Percentiles rank a stretch among this genome's conserved stretches.
Evolutionary conservation across 2,797 vertebrate species (phyloP).

Genomic region (Hemibagrus guttatus): DNA sequence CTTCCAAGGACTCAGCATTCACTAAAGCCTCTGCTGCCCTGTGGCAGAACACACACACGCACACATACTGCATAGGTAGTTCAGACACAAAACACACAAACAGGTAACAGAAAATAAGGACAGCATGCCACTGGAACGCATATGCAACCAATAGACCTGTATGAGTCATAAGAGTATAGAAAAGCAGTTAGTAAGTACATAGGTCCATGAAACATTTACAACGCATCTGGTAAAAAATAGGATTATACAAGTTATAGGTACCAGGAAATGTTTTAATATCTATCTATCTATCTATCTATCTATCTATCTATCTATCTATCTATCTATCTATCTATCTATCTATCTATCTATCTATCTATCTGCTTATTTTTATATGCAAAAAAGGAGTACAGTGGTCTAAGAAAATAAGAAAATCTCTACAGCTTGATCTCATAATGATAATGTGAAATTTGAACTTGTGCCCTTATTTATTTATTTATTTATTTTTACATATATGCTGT

Average conservation of each 20-base stretch:
- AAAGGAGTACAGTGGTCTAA: not conserved
- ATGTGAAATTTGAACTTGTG: not conserved
- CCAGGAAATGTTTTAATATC: no score
- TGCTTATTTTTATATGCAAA: no score
- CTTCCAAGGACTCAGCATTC: slow-evolving; percentile 2
- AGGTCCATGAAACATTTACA: not conserved
- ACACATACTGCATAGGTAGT: not conserved
- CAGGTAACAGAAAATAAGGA: not conserved
- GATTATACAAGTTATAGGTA: no score
- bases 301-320: no score
- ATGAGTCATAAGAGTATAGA: not conserved
- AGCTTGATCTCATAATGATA: not conserved
- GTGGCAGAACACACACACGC: not conserved
- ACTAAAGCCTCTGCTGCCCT: slow-evolving; percentile 24
- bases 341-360: no score
- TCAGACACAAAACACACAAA: not conserved
- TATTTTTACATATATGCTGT: not conserved
- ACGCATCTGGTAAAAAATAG: no score
- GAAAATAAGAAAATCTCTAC: not conserved
- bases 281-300: no score
- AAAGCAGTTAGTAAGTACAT: not conserved
- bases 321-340: no score
- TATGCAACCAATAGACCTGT: no score
- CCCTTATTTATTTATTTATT: not conserved
- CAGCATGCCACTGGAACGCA: no score